phyloP scores from a whole-genome alignment of 2,113 vertebrate genomes.

The Dermatemys mawii region DNA sequence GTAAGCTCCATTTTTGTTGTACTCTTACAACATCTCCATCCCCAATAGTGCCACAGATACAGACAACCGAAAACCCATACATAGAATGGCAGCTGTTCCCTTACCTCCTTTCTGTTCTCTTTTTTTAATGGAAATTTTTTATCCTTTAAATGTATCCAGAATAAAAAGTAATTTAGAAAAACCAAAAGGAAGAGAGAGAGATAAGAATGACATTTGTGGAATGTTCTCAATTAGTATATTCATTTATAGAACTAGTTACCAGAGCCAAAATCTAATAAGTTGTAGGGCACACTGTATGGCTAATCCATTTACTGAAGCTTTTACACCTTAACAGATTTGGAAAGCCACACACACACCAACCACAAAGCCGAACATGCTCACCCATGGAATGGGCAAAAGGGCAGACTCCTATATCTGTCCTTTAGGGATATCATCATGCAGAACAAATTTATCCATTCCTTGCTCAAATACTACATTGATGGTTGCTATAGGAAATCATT shows the following conservation, averaged over 20 bases:
- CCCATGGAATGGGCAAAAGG: neutral
- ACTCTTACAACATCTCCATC: neutral
- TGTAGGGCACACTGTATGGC: neutral
- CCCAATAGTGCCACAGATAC: rapidly evolving
- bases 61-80: neutral
- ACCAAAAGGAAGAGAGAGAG: neutral
- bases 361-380: neutral
- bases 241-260: conserved; percentile 12
- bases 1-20: neutral
- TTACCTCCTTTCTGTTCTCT: neutral
- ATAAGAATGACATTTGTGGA: conserved; percentile 15
- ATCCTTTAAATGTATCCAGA: neutral
- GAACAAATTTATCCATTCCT: neutral
- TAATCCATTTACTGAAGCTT: neutral
- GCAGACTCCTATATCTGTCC: neutral
- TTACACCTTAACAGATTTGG: neutral
- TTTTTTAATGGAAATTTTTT: neutral
- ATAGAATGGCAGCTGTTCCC: neutral
- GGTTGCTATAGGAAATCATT: neutral
- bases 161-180: neutral
- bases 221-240: neutral
- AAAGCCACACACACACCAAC: neutral
- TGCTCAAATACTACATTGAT: neutral
- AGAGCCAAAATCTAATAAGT: conserved; percentile 28
- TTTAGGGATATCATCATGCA: neutral